Percentiles rank a stretch among this genome's conserved stretches.
Conservation (phyloP, 2,113 vertebrate species). For the Guaruba guarouba region DNA sequence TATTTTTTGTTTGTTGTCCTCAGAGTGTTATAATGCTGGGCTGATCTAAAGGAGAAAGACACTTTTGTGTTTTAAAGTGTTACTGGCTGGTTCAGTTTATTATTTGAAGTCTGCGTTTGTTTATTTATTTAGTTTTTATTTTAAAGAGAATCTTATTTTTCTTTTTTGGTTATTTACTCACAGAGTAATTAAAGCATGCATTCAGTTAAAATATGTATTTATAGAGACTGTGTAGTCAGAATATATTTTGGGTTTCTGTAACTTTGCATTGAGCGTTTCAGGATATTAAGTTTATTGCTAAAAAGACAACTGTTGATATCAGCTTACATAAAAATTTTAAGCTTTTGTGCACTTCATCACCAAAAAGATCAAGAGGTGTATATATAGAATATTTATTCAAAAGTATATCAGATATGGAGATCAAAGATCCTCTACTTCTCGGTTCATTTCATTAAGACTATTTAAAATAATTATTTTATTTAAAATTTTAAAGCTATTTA, state of each 20-base stretch:
- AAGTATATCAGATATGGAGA: slow-evolving; percentile 64
- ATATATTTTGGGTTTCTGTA: slow-evolving; percentile 57
- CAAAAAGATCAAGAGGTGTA: slow-evolving; percentile 68
- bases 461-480: slow-evolving; percentile 70
- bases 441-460: slow-evolving; percentile 72
- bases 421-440: slow-evolving; percentile 66
- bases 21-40: slow-evolving; percentile 20
- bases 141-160: slow-evolving; percentile 54
- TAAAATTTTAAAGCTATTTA: slow-evolving; percentile 65
- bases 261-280: slow-evolving; percentile 52
- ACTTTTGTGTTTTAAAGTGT: slow-evolving; percentile 55
- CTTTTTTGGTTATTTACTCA: slow-evolving; percentile 36
- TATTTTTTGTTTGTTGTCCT: slow-evolving; percentile 16
- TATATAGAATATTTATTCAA: slow-evolving; percentile 79
- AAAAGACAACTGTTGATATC: slow-evolving; percentile 58
- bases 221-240: slow-evolving; percentile 48
- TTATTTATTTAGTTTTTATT: slow-evolving; percentile 76
- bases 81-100: slow-evolving; percentile 82
- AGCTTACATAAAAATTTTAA: slow-evolving; percentile 7
- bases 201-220: slow-evolving; percentile 54
- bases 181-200: slow-evolving; percentile 54
- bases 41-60: slow-evolving; percentile 45
- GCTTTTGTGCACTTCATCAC: slow-evolving; percentile 59
- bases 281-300: slow-evolving; percentile 57
- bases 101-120: slow-evolving; percentile 55